A percentile compares a stretch with the other conserved stretches of the same genome.
These are phyloP conservation scores for Polypterus senegalus DNA, from an alignment of 2,113 vertebrate species.

Conservation along the genomic window DNA sequence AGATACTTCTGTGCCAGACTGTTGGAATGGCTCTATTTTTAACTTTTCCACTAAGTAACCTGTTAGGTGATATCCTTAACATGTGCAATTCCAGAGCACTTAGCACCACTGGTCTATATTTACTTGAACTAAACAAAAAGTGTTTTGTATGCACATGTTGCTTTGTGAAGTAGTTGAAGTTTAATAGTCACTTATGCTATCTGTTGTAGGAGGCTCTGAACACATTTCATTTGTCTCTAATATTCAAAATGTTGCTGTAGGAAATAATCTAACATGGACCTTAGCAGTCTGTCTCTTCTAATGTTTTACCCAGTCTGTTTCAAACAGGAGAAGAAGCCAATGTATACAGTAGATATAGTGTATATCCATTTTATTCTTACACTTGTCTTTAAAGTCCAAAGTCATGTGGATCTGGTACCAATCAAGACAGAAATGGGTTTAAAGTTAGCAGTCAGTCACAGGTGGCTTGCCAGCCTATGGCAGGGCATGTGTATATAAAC, in stretches of 20 bases:
- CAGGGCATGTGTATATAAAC: no score
- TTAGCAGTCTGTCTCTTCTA: neutral
- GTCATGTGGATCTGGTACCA: no score
- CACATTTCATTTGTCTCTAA: neutral
- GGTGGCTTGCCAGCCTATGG: no score
- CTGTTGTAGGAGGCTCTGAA: neutral
- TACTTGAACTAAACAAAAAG: slow-evolving; percentile 22
- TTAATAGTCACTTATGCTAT: neutral
- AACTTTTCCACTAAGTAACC: slow-evolving; percentile 37
- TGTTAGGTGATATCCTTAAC: slow-evolving; percentile 51
- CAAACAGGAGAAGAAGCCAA: no score
- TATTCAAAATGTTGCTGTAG: neutral
- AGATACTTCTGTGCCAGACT: slow-evolving; percentile 30
- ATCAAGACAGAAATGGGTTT: no score
- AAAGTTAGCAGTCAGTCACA: no score
- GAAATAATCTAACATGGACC: neutral
- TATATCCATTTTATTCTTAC: no score
- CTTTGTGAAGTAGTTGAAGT: no score
- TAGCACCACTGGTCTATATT: slow-evolving; percentile 40
- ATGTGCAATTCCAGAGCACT: slow-evolving; percentile 38
- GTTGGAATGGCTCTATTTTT: slow-evolving; percentile 49
- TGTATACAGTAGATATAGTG: no score
- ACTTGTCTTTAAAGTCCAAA: no score
- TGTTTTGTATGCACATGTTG: no score
- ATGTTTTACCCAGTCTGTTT: no score